Evolutionary conservation across 2,113 vertebrate genomes (phyloP), one percentile per base, ranked within the genome.

Genomic region (Myanophis thanlyinensis): DNA sequence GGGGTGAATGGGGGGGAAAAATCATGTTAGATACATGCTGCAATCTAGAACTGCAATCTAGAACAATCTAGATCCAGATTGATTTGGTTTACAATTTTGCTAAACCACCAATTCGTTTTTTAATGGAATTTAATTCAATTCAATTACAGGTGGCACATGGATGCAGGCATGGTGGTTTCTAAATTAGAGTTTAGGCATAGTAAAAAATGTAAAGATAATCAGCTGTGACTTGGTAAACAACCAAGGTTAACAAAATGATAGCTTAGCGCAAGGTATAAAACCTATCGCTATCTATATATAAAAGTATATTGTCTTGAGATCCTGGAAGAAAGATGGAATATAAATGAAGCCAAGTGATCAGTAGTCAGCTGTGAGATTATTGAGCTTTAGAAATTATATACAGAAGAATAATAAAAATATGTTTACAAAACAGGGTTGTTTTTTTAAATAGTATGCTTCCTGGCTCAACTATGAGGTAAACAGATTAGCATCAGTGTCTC

Each of bases 21-120:
- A n/a, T n/a, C n/a, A n/a, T n/a, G n/a, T n/a, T n/a, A 85, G 15
- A 86, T 44, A 44, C 0, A 1, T 15, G 5, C 1, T 51, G 13
- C 12, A 47, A 89, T 80, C 35, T 44, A 80, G 35, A 80, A 80
- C 7, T 80, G 20, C n/a, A n/a, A n/a, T n/a, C n/a, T n/a, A n/a
- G n/a, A n/a, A n/a, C n/a, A n/a, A n/a, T n/a, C n/a, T n/a, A n/a
- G n/a, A n/a, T n/a, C n/a, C n/a, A n/a, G n/a, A n/a, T n/a, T n/a
- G n/a, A 40, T 20, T 73, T 73, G 30, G n/a, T 73, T 35, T 73
- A 35, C n/a, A 73, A 18, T 73, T 35, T 40, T 6, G 15, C n/a
- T 73, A n/a, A 73, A n/a, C n/a, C n/a, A 73, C n/a, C 62, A 73
- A 73, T 73, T 73, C 7, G n/a, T 40, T 80, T 59, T 62, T 40